Evolutionary conservation across 2,113 vertebrate genomes (phyloP).

Genomic region (Anarrhichthys ocellatus): DNA sequence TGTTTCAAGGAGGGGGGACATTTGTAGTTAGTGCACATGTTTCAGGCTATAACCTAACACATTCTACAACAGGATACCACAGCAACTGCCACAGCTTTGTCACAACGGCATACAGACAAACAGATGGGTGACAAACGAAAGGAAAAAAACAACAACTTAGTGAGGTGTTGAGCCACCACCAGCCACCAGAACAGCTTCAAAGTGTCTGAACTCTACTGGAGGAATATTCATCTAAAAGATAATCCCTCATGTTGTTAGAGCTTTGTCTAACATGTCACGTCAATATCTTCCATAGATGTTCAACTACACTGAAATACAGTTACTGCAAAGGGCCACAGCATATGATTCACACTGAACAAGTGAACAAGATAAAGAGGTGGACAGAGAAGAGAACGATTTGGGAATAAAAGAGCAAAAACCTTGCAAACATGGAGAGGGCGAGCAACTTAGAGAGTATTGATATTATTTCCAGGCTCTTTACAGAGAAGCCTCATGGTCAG

Average conservation of each 20-base stretch:
- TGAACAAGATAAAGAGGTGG: not conserved
- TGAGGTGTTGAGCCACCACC: not conserved
- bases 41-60: not conserved
- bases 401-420: conserved; percentile 15
- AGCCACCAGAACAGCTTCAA: not conserved
- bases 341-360: not conserved
- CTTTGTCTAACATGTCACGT: not conserved
- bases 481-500: conserved; percentile 47
- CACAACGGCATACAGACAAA: not conserved
- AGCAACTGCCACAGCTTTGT: not conserved
- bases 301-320: not conserved
- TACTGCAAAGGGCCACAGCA: not conserved
- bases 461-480: conserved; percentile 17
- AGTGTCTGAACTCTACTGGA: not conserved
- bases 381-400: not conserved
- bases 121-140: not conserved
- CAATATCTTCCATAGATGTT: not conserved
- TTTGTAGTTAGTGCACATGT: not conserved
- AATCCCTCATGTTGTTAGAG: not conserved
- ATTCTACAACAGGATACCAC: not conserved
- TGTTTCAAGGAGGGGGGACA: not conserved
- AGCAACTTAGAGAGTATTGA: not conserved
- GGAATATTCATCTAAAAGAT: not conserved
- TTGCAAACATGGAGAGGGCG: not conserved
- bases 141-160: no score